Evolutionary conservation across 1,140 invertebrate genomes (phyloP).

Genomic region (Lycorma delicatula): DNA sequence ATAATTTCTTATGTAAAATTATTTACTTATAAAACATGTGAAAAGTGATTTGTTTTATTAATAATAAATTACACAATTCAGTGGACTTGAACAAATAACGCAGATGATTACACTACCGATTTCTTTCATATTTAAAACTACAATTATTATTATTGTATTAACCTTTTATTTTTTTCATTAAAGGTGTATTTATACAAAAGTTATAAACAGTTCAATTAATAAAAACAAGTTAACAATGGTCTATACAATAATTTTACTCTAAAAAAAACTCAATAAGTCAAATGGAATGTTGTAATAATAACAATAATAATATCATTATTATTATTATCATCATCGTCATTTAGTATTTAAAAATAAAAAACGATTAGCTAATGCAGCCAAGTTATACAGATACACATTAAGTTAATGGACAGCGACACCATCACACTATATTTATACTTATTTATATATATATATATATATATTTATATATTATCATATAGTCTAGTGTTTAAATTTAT

Average conservation of each 20-base stretch:
- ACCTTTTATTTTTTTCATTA: slow-evolving; percentile 3
- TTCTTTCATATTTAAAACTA: slow-evolving; percentile 1
- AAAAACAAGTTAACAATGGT: slow-evolving; percentile 7
- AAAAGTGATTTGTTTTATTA: no score
- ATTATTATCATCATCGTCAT: slow-evolving; percentile 6
- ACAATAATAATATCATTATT: background rate
- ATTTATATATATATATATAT: background rate
- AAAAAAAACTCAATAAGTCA: slow-evolving; percentile 4
- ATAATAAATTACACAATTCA: no score
- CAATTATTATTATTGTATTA: slow-evolving; percentile 6
- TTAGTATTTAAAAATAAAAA: slow-evolving; percentile 8
- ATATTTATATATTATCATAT: slow-evolving; percentile 4
- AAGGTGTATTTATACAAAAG: slow-evolving; percentile 6
- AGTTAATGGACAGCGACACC: slow-evolving; percentile 6
- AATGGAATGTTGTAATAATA: slow-evolving; percentile 3
- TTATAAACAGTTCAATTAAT: slow-evolving; percentile 5
- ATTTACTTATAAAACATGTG: no score
- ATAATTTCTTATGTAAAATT: no score
- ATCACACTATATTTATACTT: slow-evolving; percentile 7
- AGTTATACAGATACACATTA: slow-evolving; percentile 6
- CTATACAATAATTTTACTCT: slow-evolving; percentile 6
- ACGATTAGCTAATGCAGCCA: slow-evolving; percentile 14
- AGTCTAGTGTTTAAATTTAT: slow-evolving; percentile 11
- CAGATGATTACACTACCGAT: no score
- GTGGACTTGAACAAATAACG: no score